Evolutionary conservation across 2,888 invertebrate genomes (phyloP), one percentile per base, ranked within the genome.

Genomic region (Caenorhabditis angaria): DNA sequence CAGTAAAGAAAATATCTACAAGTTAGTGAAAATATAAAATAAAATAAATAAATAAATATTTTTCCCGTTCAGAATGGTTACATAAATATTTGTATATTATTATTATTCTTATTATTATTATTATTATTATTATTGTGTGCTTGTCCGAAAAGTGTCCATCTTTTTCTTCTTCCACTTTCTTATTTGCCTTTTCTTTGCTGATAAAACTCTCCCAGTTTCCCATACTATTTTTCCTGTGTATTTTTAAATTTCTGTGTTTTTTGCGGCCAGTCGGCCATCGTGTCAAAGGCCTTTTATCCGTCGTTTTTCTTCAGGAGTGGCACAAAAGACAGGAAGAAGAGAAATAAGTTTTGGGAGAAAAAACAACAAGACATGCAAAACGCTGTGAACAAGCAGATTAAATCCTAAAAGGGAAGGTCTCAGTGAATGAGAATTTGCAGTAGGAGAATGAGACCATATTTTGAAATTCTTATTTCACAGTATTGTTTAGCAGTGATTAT

Each of bases 31-130:
- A 8, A 12, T 8, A 8, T 8, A 32, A 8, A 32, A 32, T 32
- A 32, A 32, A 32, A 32, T 32, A 12, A 14, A 41, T 18, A 10
- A 41, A 41, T 41, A 41, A 12, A 41, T 41, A 41, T 41, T 41
- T 41, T 41, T 32, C 10, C 32, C 6, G 32, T 32, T 32, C 6
- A 32, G 32, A 32, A 32, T 32, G 41, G 41, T 41, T 41, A 41
- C 41, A 41, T 41, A 41, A 41, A 41, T 41, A 41, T 41, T 41
- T 41, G 41, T 41, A 41, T 41, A 41, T 41, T 41, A 41, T 41
- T 41, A 41, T 41, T 32, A 32, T 32, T 32, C 5, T 32, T 32
- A 8, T n/a, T n/a, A n/a, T n/a, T n/a, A n/a, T n/a, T n/a, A n/a
- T n/a, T 8, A 8, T 41, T 12, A 12, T 41, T 41, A 41, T 41